Percentiles rank a stretch among this genome's conserved stretches.
Evolutionary conservation across 2,797 vertebrate genomes (phyloP).

Genomic region (Okamejei kenojei): DNA sequence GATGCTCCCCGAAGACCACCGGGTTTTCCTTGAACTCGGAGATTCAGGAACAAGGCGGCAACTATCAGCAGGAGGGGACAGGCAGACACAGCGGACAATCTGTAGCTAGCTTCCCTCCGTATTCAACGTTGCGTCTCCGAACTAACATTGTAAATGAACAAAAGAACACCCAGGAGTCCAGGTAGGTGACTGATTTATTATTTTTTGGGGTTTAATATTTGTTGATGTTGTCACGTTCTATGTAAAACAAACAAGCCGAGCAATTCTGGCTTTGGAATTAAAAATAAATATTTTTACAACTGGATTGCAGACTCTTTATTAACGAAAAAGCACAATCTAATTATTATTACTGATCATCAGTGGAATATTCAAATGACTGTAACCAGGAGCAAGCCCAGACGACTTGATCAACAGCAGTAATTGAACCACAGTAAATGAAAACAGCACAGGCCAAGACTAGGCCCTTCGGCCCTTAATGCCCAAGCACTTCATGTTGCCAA

Average conservation of each 20-base stretch:
- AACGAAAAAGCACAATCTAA: neutral
- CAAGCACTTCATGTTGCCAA: no score
- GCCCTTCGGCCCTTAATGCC: no score
- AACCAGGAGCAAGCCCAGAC: neutral
- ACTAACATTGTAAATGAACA: neutral
- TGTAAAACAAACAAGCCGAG: neutral
- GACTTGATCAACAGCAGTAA: neutral
- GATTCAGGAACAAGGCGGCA: slow-evolving; percentile 16
- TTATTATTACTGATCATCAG: neutral
- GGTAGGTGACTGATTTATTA: neutral
- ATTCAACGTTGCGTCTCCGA: neutral
- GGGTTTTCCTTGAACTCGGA: neutral
- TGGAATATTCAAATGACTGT: neutral
- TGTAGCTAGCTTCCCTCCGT: neutral
- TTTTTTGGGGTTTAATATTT: neutral
- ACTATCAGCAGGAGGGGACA: neutral
- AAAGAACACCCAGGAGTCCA: neutral
- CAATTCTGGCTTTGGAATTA: neutral
- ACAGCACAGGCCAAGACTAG: no score
- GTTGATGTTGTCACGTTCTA: neutral
- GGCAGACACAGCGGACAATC: neutral
- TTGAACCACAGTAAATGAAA: neutral
- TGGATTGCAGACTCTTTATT: no score
- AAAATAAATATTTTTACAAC: slow-evolving; percentile 19
- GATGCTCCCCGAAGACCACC: slow-evolving; percentile 33